A percentile compares a stretch with the other conserved stretches of the same genome.
Evolutionary conservation across 2,113 vertebrate genomes (phyloP).

Genomic region (Xiphophorus couchianus): DNA sequence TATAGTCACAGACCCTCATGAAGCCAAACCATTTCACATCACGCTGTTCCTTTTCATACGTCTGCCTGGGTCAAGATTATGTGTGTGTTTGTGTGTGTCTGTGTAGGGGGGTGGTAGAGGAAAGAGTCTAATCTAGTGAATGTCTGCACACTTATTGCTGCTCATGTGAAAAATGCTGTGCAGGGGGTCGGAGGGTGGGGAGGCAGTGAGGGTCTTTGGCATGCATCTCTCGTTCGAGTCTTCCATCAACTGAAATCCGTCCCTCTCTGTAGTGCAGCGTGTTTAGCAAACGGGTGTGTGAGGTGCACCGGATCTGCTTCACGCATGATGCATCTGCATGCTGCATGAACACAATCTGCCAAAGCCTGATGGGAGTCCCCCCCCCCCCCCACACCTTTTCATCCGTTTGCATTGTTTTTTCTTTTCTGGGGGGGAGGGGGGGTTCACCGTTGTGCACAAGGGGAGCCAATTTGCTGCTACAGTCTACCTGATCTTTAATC

Average conservation of each 20-base stretch:
- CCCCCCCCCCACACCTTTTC: background rate
- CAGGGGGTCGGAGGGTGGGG: background rate
- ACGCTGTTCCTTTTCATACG: slow-evolving; percentile 51
- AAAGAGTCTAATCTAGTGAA: slow-evolving; percentile 15
- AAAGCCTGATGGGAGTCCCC: slow-evolving; percentile 51
- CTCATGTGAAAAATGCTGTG: slow-evolving; percentile 31
- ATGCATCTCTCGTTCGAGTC: slow-evolving; percentile 59
- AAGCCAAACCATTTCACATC: slow-evolving; percentile 60
- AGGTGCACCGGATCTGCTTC: slow-evolving; percentile 47
- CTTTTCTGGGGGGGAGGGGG: no score
- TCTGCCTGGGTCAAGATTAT: slow-evolving; percentile 35
- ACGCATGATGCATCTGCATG: slow-evolving; percentile 69
- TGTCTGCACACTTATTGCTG: slow-evolving; percentile 29
- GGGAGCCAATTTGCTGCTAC: slow-evolving; percentile 46
- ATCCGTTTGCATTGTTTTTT: slow-evolving; percentile 64
- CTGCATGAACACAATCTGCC: slow-evolving; percentile 71
- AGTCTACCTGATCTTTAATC: slow-evolving; percentile 56
- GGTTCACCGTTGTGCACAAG: background rate
- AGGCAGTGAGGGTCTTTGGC: slow-evolving; percentile 49
- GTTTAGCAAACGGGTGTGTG: slow-evolving; percentile 36
- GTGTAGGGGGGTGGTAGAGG: slow-evolving; percentile 6
- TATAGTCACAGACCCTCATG: slow-evolving; percentile 48
- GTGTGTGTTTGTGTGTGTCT: background rate
- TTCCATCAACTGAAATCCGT: slow-evolving; percentile 61
- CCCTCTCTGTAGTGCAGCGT: slow-evolving; percentile 42